A percentile compares a stretch with the other conserved stretches of the same genome.
Conservation (phyloP, 2,797 vertebrate species). For the Spinus olivaceus region DNA sequence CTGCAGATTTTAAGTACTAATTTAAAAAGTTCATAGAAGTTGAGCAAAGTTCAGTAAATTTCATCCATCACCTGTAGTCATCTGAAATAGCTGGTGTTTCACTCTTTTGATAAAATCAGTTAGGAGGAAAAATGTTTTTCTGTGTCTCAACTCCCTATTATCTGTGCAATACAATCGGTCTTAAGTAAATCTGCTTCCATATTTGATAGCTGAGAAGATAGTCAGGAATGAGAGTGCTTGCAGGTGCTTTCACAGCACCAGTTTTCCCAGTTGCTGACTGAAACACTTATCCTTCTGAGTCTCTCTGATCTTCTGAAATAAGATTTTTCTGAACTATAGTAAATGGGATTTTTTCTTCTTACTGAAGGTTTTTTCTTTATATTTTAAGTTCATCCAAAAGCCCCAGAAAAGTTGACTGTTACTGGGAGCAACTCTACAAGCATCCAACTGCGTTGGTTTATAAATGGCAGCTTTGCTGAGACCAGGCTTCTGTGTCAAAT, state of each 20-base stretch:
- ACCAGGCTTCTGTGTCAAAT: constrained; percentile 74
- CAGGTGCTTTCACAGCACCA: background rate
- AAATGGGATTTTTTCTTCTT: background rate
- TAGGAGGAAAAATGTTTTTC: background rate
- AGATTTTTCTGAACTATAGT: background rate
- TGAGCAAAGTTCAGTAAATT: background rate
- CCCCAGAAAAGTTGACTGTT: constrained; percentile 62
- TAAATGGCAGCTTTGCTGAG: constrained; percentile 69
- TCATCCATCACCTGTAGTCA: background rate
- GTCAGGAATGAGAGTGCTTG: background rate
- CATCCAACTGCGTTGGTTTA: constrained; percentile 61
- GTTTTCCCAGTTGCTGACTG: background rate
- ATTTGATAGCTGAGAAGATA: background rate
- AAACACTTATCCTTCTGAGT: background rate
- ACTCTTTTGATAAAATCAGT: background rate
- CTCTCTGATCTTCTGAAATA: background rate
- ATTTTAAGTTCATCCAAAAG: constrained; percentile 69
- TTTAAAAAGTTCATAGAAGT: background rate
- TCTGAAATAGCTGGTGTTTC: background rate
- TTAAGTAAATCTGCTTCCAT: background rate
- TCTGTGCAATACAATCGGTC: background rate
- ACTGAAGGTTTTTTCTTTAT: background rate
- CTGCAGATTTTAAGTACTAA: background rate
- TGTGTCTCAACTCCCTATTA: background rate
- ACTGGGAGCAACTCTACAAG: constrained; percentile 57